phyloP scores from a whole-genome alignment of 2,888 invertebrate species.

The Volucella zonaria region DNA sequence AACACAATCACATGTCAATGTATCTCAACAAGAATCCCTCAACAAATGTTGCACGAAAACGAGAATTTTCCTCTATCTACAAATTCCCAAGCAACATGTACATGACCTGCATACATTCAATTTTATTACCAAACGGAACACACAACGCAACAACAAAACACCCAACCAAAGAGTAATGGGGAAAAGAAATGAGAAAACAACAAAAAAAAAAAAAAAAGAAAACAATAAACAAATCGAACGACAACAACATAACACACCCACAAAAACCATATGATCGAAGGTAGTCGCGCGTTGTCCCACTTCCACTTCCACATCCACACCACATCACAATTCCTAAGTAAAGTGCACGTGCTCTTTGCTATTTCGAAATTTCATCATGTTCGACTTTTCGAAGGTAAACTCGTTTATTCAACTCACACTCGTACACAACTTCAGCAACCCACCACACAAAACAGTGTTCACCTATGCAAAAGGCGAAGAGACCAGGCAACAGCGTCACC shows the following conservation, averaged over 20 bases:
- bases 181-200: not conserved
- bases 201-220: not conserved
- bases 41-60: conserved; percentile 38
- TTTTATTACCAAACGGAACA: conserved; percentile 48
- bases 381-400: conserved; percentile 66
- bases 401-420: conserved; percentile 28
- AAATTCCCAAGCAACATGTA: conserved; percentile 40
- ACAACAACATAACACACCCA: conserved; percentile 65
- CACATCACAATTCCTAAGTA: not conserved
- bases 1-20: not conserved
- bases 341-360: conserved; percentile 68
- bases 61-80: not conserved
- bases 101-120: conserved; percentile 68
- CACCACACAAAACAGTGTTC: not conserved
- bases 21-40: too few relatives aligned
- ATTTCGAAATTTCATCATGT: conserved; percentile 61
- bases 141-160: not conserved
- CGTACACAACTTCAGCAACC: not conserved
- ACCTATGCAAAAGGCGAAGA: conserved; percentile 6
- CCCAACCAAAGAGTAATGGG: not conserved
- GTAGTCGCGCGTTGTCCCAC: conserved; percentile 3
- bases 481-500: conserved; percentile 12
- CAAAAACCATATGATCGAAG: conserved; percentile 64
- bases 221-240: conserved; percentile 4
- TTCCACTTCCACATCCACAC: conserved; percentile 19